Conservation (phyloP, 2,888 invertebrate genomes). For the Pycnomerus fuliginosus region DNA sequence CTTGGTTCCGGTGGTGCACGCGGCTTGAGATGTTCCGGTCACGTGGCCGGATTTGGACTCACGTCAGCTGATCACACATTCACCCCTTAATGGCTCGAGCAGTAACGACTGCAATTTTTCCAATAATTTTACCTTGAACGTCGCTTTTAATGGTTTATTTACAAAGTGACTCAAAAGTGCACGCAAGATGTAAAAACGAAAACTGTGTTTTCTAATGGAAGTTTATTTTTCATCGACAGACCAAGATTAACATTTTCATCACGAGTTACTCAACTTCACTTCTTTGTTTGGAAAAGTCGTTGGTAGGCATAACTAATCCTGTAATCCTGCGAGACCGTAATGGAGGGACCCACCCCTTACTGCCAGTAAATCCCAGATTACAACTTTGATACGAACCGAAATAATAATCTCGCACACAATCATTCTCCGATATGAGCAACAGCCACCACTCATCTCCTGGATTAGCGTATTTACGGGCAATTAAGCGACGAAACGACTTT, state of each 20-base stretch:
- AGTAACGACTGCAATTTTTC: too few relatives aligned
- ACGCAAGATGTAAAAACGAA: too few relatives aligned
- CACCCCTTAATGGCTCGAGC: too few relatives aligned
- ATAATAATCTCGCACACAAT: slow-evolving; percentile 23
- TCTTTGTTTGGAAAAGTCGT: too few relatives aligned
- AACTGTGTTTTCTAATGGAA: too few relatives aligned
- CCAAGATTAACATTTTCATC: too few relatives aligned
- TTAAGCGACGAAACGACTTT: slow-evolving; percentile 29
- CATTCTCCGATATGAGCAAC: slow-evolving; percentile 20
- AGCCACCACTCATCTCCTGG: slow-evolving; percentile 4
- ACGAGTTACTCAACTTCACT: too few relatives aligned
- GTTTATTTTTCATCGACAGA: too few relatives aligned
- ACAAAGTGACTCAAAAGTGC: too few relatives aligned
- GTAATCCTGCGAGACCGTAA: slow-evolving; percentile 7
- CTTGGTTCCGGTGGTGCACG: slow-evolving; percentile 46
- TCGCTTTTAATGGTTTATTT: too few relatives aligned
- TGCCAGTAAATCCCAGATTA: slow-evolving; percentile 18
- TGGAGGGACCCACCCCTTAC: slow-evolving; percentile 16
- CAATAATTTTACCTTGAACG: too few relatives aligned
- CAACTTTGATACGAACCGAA: slow-evolving; percentile 23
- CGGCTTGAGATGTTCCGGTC: slow-evolving; percentile 49
- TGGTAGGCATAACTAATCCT: slow-evolving; percentile 8
- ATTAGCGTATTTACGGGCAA: slow-evolving; percentile 31
- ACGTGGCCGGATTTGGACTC: slow-evolving; percentile 46
- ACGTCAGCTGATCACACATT: slow-evolving; percentile 20